phyloP scores from a whole-genome alignment of 2,797 vertebrate genomes.

The Acropternis orthonyx region DNA sequence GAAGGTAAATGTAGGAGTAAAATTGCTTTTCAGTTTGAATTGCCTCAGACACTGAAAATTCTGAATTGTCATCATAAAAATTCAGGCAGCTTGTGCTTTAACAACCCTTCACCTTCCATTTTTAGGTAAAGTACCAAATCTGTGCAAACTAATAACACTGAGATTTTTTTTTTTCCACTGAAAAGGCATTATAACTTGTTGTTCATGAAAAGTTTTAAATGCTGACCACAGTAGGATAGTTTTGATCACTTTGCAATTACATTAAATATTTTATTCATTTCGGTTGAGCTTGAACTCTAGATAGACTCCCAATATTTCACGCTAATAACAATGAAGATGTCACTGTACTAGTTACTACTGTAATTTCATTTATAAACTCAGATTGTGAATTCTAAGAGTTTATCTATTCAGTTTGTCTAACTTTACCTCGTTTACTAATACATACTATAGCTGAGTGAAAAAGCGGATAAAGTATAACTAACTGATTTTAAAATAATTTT shows the following conservation, averaged over 20 bases:
- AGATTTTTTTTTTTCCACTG: not conserved
- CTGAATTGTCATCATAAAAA: constrained; percentile 34
- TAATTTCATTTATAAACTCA: not conserved
- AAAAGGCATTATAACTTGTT: not conserved
- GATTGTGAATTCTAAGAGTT: not conserved
- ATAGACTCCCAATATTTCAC: not conserved
- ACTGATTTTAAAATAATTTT: not conserved
- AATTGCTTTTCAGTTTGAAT: constrained; percentile 44
- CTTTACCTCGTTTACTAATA: not conserved
- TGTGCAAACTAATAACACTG: not conserved
- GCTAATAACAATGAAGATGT: not conserved
- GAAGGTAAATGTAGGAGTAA: constrained; percentile 33
- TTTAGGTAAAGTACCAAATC: not conserved
- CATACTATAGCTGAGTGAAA: not conserved
- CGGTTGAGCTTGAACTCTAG: not conserved
- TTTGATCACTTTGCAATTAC: not conserved
- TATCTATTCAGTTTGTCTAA: not conserved
- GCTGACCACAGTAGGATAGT: not conserved
- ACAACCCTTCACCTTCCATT: not conserved
- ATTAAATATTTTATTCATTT: not conserved
- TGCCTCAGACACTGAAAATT: constrained; percentile 43
- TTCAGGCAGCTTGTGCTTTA: not conserved
- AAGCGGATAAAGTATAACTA: not conserved
- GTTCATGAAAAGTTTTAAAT: not conserved
- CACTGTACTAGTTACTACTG: not conserved